A percentile compares a stretch with the other conserved stretches of the same genome.
Conservation (phyloP, 1,140 invertebrate genomes). For the Nasonia longicornis region DNA sequence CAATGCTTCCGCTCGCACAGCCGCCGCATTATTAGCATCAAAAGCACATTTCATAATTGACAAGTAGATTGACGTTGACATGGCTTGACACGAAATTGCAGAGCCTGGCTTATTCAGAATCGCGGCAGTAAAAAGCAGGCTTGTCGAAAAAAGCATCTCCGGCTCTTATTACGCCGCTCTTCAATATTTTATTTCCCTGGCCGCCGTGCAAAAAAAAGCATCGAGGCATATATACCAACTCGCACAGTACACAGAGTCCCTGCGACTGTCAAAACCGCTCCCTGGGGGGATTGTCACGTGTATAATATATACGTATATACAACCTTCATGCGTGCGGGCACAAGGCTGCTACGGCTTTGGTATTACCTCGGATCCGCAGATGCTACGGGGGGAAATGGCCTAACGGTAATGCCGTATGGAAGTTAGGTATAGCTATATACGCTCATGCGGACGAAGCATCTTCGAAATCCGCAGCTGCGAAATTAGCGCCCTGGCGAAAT, state of each 20-base stretch:
- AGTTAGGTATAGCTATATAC: not conserved
- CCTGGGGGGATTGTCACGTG: not conserved
- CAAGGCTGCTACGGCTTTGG: not conserved
- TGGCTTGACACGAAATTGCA: too few relatives aligned
- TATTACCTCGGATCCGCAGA: constrained; percentile 10
- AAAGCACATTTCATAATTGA: too few relatives aligned
- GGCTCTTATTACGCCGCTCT: not conserved
- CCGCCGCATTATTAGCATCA: too few relatives aligned
- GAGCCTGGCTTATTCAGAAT: too few relatives aligned
- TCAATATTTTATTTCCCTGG: not conserved
- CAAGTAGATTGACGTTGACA: too few relatives aligned
- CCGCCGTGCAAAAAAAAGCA: not conserved
- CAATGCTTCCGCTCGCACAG: too few relatives aligned
- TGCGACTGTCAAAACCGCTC: not conserved
- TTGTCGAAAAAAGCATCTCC: not conserved
- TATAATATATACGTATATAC: not conserved
- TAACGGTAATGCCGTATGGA: constrained; percentile 8
- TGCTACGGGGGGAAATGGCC: not conserved
- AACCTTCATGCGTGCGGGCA: not conserved
- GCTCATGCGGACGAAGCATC: not conserved
- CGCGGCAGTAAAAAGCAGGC: too few relatives aligned
- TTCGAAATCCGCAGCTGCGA: not conserved
- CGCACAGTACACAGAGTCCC: not conserved
- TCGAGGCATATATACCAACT: too few relatives aligned
- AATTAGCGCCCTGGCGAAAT: constrained; percentile 7